Percentiles rank a stretch among this genome's conserved stretches.
Conservation (phyloP, 2,888 invertebrate species). For the Cheilosia vernalis region DNA sequence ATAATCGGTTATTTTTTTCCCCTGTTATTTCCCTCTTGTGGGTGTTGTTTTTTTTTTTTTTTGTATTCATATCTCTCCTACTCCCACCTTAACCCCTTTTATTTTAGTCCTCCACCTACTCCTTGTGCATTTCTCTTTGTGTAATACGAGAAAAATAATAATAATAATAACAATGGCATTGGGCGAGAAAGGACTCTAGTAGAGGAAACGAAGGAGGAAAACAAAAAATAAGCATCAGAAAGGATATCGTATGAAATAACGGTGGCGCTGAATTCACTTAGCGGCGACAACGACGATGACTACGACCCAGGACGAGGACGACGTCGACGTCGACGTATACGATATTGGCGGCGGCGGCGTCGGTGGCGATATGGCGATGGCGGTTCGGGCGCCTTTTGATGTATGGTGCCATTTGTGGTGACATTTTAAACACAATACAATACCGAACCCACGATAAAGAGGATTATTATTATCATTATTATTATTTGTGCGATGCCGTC, state of each 20-base stretch:
- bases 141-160: conserved; percentile 70
- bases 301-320: not conserved
- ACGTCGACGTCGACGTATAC: not conserved
- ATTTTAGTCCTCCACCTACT: conserved; percentile 2
- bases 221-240: conserved; percentile 6
- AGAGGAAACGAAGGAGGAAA: conserved; percentile 22
- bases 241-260: conserved; percentile 54
- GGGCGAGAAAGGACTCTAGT: conserved; percentile 51
- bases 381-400: conserved; percentile 53
- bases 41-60: not conserved
- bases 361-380: conserved; percentile 8
- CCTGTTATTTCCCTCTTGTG: not conserved
- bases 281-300: conserved; percentile 25
- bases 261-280: conserved; percentile 54
- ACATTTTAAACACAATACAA: conserved; percentile 72
- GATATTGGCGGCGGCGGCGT: conserved; percentile 1
- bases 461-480: conserved; percentile 50
- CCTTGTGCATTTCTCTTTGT: conserved; percentile 48
- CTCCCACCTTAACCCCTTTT: not conserved
- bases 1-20: conserved; percentile 42
- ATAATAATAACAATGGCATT: conserved; percentile 59
- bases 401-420: conserved; percentile 68
- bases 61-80: not conserved
- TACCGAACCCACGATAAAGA: conserved; percentile 43
- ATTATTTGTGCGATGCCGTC: conserved; percentile 56